A percentile compares a stretch with the other conserved stretches of the same genome.
phyloP scores from a whole-genome alignment of 2,888 invertebrate species.

The Apamea monoglypha region DNA sequence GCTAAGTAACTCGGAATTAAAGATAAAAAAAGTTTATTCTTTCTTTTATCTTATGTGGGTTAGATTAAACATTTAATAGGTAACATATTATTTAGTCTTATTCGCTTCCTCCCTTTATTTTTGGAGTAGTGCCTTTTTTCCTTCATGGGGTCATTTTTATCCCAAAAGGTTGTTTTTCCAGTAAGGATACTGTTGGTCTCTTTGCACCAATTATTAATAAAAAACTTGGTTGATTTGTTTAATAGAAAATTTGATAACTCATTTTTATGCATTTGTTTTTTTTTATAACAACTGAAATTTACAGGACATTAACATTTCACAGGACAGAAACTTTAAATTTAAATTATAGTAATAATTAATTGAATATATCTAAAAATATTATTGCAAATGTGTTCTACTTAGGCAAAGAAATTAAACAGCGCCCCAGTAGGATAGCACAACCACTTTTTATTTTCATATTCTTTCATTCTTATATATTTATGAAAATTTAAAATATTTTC shows the following conservation, averaged over 20 bases:
- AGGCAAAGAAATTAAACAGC: conserved; percentile 2
- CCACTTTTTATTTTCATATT: conserved; percentile 4
- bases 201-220: conserved; percentile 17
- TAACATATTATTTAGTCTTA: no score
- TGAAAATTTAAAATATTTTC: neutral
- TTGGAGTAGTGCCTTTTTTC: conserved; percentile 15
- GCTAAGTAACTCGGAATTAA: no score
- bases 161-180: conserved; percentile 8
- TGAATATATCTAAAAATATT: neutral
- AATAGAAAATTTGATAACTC: neutral
- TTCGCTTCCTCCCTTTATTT: conserved; percentile 10
- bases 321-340: neutral
- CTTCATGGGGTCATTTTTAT: neutral
- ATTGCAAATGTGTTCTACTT: conserved; percentile 3
- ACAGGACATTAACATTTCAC: no score
- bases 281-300: no score
- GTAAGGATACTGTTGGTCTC: neutral
- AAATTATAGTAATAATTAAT: neutral
- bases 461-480: neutral
- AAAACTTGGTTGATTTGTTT: conserved; percentile 3
- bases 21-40: no score
- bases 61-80: no score
- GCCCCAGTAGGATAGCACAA: conserved; percentile 7
- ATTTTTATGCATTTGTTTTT: neutral
- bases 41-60: no score